Percentiles rank a stretch among this genome's conserved stretches.
phyloP scores from a whole-genome alignment of 2,113 vertebrate genomes.

The Carassius carassius region DNA sequence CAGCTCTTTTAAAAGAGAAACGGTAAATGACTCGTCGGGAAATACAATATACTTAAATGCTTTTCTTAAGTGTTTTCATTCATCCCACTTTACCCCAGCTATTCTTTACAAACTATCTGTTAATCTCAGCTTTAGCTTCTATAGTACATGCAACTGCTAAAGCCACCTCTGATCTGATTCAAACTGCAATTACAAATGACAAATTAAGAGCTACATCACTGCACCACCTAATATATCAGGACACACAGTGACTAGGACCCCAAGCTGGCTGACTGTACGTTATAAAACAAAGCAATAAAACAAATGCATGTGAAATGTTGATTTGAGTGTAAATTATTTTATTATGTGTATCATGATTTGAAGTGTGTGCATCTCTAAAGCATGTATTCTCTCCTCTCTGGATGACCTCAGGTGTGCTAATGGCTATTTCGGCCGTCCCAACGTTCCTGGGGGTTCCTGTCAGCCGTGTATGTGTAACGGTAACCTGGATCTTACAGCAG shows the following conservation, averaged over 20 bases:
- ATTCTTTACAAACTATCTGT: neutral
- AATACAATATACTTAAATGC: neutral
- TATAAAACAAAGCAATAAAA: neutral
- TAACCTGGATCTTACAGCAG: constrained; percentile 88
- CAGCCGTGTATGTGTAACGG: constrained; percentile 87
- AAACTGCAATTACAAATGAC: neutral
- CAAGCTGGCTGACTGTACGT: neutral
- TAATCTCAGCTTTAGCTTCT: neutral
- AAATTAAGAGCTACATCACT: no score
- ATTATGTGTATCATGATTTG: neutral
- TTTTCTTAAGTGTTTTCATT: neutral
- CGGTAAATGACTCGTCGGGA: neutral
- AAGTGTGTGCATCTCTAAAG: neutral
- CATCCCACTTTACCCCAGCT: neutral
- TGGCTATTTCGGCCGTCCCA: constrained; percentile 88
- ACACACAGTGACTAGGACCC: neutral
- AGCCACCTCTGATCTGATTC: neutral
- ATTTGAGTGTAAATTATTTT: neutral
- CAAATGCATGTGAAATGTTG: neutral
- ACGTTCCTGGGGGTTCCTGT: constrained; percentile 84
- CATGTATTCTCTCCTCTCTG: neutral
- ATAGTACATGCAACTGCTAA: neutral
- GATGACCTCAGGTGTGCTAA: constrained; percentile 83
- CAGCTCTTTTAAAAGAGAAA: neutral
- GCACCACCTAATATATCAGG: no score